Percentiles rank a stretch among this genome's conserved stretches.
Evolutionary conservation across 2,888 invertebrate species (phyloP).

Genomic region (Thysanoteuthis rhombus): DNA sequence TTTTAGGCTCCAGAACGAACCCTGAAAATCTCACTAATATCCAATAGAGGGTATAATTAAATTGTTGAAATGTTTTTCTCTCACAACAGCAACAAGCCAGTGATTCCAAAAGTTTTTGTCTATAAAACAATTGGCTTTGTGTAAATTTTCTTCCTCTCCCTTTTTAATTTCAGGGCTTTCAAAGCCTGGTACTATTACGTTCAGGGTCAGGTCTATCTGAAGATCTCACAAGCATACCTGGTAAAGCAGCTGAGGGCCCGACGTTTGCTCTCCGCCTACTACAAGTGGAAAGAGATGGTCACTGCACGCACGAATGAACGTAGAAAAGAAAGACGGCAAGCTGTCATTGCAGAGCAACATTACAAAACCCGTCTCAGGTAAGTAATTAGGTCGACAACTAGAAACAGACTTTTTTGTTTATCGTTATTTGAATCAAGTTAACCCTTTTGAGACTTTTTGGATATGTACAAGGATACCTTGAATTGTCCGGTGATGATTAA

Average conservation of each 20-base stretch:
- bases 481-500: too few relatives aligned
- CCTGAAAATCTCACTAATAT: neutral
- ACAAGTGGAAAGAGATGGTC: neutral
- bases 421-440: too few relatives aligned
- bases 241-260: neutral
- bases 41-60: neutral
- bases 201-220: neutral
- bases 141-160: neutral
- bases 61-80: neutral
- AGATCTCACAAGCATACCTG: neutral
- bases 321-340: neutral
- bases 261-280: neutral
- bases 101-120: neutral
- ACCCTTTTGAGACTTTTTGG: too few relatives aligned
- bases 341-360: neutral
- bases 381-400: neutral
- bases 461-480: too few relatives aligned
- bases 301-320: neutral
- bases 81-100: neutral
- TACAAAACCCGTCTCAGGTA: neutral
- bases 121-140: neutral
- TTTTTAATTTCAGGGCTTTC: neutral
- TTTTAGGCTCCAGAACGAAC: neutral
- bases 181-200: neutral
- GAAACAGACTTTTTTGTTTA: too few relatives aligned